Conservation (phyloP, 2,888 invertebrate genomes). For the Nebria salina region DNA sequence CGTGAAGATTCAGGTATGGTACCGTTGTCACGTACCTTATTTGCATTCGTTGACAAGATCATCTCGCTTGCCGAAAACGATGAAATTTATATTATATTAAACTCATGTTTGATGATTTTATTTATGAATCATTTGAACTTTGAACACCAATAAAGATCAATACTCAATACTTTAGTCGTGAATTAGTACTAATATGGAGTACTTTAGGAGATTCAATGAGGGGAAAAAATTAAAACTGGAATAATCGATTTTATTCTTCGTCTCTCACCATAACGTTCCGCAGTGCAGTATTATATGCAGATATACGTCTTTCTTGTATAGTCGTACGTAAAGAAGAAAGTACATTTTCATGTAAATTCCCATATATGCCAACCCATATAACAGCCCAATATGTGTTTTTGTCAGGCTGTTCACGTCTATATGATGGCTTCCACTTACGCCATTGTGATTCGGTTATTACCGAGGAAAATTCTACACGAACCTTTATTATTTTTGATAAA, state of each 20-base stretch:
- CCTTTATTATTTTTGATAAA: not conserved
- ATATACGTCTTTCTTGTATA: conserved; percentile 1
- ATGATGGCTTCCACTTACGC: not conserved
- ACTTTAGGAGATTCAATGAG: not conserved
- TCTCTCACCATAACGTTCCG: not conserved
- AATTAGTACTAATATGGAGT: not conserved
- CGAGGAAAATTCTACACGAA: not conserved
- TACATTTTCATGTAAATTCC: not conserved
- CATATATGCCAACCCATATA: not conserved
- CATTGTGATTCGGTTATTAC: not conserved
- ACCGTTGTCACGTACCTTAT: not conserved
- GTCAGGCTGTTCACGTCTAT: not conserved
- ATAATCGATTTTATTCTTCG: not conserved
- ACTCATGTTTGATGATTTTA: not conserved
- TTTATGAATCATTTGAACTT: not conserved
- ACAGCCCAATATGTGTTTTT: not conserved
- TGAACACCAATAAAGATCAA: too few relatives aligned
- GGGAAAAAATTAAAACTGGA: not conserved
- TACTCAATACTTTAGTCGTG: too few relatives aligned
- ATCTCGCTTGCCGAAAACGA: not conserved
- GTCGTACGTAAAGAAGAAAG: not conserved
- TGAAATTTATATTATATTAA: too few relatives aligned
- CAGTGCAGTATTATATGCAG: not conserved
- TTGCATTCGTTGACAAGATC: not conserved
- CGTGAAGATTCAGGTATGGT: not conserved